Conservation (phyloP, 2,888 invertebrate species). For the Drosophila neotestacea region DNA sequence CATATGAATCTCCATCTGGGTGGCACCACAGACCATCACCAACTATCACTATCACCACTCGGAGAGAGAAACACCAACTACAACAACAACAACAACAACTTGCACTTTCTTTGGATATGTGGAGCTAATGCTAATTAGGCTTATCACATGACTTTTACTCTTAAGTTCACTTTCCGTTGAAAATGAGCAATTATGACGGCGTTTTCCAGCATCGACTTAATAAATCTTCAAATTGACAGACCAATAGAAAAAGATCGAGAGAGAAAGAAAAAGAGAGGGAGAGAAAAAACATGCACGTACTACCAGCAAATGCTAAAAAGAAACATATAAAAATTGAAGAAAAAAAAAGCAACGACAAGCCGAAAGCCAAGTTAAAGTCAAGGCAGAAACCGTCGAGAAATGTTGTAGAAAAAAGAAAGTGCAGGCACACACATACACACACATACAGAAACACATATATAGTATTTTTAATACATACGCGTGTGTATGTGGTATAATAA, state of each 20-base stretch:
- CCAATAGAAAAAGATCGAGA: conserved; percentile 36
- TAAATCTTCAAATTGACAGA: conserved; percentile 66
- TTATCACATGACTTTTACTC: conserved; percentile 68
- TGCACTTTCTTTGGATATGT: conserved; percentile 60
- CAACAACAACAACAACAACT: conserved; percentile 31
- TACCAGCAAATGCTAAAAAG: conserved; percentile 38
- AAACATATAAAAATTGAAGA: conserved; percentile 2
- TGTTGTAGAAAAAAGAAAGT: conserved; percentile 71
- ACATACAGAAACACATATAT: conserved; percentile 9
- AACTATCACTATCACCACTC: neutral
- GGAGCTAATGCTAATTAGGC: conserved; percentile 37
- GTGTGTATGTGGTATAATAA: conserved; percentile 20
- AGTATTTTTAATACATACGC: neutral
- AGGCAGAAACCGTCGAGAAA: conserved; percentile 54
- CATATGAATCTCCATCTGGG: conserved; percentile 23
- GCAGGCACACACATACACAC: conserved; percentile 35
- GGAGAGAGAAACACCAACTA: neutral
- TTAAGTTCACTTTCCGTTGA: conserved; percentile 65
- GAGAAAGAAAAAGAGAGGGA: conserved; percentile 20
- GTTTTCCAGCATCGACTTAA: conserved; percentile 61
- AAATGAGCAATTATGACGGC: conserved; percentile 66
- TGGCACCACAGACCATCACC: conserved; percentile 9
- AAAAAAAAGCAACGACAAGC: neutral
- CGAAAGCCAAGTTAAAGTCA: conserved; percentile 37
- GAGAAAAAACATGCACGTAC: conserved; percentile 17